These are phyloP conservation scores for Mactromeris polynyma DNA, from an alignment of 2,888 invertebrate genomes.

Conservation along the genomic window DNA sequence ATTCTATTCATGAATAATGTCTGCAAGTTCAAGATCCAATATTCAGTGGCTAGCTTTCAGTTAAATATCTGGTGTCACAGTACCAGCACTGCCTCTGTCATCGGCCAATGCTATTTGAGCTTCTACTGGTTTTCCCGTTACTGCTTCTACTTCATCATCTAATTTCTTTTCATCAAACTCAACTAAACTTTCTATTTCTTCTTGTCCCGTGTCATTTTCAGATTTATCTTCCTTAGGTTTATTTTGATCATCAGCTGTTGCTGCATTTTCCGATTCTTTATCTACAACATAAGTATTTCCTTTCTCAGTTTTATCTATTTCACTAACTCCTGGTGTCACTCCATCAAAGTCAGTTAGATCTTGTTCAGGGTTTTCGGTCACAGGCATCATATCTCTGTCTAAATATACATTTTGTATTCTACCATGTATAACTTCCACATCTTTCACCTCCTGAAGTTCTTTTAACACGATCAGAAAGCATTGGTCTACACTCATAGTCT, in stretches of 20 bases:
- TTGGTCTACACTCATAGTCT: constrained; percentile 71
- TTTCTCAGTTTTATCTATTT: constrained; percentile 50
- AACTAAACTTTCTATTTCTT: constrained; percentile 9
- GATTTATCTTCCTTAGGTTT: neutral
- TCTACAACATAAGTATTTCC: constrained; percentile 63
- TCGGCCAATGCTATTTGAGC: constrained; percentile 52
- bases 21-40: no score
- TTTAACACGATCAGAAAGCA: constrained; percentile 65
- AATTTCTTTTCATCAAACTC: constrained; percentile 55
- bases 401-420: constrained; percentile 64
- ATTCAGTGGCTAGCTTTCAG: no score
- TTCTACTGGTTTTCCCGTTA: constrained; percentile 46
- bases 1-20: no score
- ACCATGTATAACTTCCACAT: constrained; percentile 68
- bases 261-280: constrained; percentile 27
- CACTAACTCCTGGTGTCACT: constrained; percentile 26
- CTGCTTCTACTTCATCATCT: constrained; percentile 57
- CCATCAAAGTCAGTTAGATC: constrained; percentile 34
- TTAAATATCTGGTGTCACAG: constrained; percentile 67
- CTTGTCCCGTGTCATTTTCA: neutral
- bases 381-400: constrained; percentile 50
- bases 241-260: neutral
- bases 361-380: constrained; percentile 44
- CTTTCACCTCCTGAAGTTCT: constrained; percentile 58
- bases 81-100: constrained; percentile 64